Percentiles rank a stretch among this genome's conserved stretches.
These are phyloP conservation scores for Stenurella melanura DNA, from an alignment of 2,888 invertebrate species.

Conservation along the genomic window DNA sequence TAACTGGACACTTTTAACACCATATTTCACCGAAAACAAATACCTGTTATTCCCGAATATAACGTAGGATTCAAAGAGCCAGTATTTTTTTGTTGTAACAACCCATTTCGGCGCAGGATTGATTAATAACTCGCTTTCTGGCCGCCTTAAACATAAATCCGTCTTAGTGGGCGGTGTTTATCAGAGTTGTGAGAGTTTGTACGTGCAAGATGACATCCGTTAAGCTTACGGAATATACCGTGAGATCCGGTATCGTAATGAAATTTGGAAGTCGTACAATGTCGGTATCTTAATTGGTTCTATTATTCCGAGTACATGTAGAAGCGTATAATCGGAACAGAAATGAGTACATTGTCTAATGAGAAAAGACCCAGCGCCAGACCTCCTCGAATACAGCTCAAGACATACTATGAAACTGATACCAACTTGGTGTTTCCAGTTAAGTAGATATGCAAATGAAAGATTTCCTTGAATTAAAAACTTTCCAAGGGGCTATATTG, in stretches of 20 bases:
- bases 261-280: constrained; percentile 60
- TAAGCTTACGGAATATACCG: constrained; percentile 54
- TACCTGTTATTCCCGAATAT: background rate
- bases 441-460: background rate
- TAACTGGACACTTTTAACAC: background rate
- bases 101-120: constrained; percentile 4
- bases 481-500: too few relatives aligned
- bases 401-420: constrained; percentile 4
- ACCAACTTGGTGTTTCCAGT: background rate
- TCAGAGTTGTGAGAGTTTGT: constrained; percentile 46
- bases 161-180: constrained; percentile 50
- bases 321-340: constrained; percentile 50
- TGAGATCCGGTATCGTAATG: constrained; percentile 56
- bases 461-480: background rate
- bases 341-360: constrained; percentile 50
- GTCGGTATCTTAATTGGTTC: constrained; percentile 60
- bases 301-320: constrained; percentile 55
- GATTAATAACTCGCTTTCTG: constrained; percentile 52
- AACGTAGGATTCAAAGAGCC: background rate
- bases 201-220: constrained; percentile 54
- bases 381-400: constrained; percentile 7
- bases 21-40: background rate
- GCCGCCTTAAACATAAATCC: constrained; percentile 48
- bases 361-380: constrained; percentile 40
- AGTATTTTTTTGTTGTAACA: background rate